These are phyloP conservation scores for Sphecodes monilicornis DNA, from an alignment of 2,888 invertebrate species.

Conservation along the genomic window DNA sequence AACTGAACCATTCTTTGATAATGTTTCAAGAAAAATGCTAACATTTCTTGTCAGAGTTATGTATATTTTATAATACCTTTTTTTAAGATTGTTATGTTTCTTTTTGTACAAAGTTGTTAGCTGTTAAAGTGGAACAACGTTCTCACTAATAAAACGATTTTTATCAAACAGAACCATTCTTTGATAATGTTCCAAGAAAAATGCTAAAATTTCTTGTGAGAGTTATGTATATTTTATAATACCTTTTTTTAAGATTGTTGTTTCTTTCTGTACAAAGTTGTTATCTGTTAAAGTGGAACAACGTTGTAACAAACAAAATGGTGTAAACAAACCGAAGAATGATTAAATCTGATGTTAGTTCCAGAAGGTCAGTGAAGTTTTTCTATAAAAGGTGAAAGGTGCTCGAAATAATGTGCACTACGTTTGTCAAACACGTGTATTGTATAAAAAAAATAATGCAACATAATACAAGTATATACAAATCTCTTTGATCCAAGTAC, in stretches of 20 bases:
- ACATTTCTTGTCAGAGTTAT: no score
- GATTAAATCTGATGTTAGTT: background rate
- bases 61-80: no score
- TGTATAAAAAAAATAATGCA: slow-evolving; percentile 69
- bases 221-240: no score
- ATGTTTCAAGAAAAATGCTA: no score
- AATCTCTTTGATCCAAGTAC: slow-evolving; percentile 44
- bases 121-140: background rate
- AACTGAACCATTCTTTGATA: no score
- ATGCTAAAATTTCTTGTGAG: no score
- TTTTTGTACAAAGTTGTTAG: no score
- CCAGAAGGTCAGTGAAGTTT: background rate
- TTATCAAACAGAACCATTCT: background rate
- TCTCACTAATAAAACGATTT: slow-evolving; percentile 23
- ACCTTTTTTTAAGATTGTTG: background rate
- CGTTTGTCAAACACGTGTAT: slow-evolving; percentile 65
- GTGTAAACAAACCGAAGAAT: background rate
- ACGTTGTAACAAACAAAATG: slow-evolving; percentile 24
- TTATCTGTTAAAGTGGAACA: background rate
- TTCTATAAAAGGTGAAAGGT: background rate
- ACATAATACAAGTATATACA: slow-evolving; percentile 64
- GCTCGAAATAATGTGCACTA: background rate
- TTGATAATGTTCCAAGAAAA: no score
- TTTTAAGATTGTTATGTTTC: no score
- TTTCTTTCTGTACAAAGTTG: slow-evolving; percentile 23